Evolutionary conservation across 2,797 vertebrate genomes (phyloP).

Genomic region (Synaphobranchus kaupii): DNA sequence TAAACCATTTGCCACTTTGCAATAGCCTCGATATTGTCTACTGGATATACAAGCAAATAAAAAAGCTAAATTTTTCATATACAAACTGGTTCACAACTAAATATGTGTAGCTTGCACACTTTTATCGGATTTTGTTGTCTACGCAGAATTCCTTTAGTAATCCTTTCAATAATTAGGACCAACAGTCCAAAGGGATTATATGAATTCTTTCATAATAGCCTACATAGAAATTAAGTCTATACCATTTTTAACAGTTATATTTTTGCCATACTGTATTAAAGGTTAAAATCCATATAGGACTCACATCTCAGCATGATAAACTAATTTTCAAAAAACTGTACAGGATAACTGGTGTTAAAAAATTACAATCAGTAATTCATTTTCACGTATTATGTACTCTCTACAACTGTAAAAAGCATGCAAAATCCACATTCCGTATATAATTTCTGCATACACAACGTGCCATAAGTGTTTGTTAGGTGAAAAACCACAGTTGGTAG

Average conservation of each 20-base stretch:
- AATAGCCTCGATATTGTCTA: background rate
- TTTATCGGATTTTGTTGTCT: background rate
- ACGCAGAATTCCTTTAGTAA: background rate
- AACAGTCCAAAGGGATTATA: background rate
- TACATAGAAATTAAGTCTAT: background rate
- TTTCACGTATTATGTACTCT: background rate
- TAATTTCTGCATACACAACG: background rate
- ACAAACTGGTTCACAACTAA: background rate
- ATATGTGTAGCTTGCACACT: background rate
- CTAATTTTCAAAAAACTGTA: background rate
- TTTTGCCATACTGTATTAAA: background rate
- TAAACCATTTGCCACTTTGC: background rate
- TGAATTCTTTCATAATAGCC: background rate
- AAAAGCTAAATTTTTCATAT: background rate
- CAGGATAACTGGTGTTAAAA: background rate
- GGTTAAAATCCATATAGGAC: background rate
- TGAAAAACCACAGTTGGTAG: background rate
- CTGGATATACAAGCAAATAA: background rate
- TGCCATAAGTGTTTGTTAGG: background rate
- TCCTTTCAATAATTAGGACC: conserved; percentile 13
- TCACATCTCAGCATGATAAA: background rate
- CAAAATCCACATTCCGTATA: background rate
- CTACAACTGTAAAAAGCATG: background rate
- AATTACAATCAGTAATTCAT: background rate
- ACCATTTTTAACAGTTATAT: background rate